Conservation (phyloP, 2,797 vertebrate genomes). For the Nyctibius grandis region DNA sequence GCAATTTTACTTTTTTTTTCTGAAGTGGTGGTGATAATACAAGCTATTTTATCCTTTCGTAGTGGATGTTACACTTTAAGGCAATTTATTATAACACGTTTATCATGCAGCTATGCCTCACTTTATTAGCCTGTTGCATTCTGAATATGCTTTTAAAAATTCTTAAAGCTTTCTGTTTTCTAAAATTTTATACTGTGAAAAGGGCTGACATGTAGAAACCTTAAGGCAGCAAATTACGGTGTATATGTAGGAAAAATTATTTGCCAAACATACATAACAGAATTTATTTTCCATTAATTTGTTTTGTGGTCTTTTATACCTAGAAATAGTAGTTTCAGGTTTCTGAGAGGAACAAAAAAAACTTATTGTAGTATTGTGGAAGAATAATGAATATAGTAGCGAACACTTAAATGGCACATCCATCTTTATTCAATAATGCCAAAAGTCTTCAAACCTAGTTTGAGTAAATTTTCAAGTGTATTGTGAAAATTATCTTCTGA, state of each 20-base stretch:
- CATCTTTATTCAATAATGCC: background rate
- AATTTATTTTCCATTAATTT: background rate
- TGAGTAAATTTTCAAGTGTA: background rate
- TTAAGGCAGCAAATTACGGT: background rate
- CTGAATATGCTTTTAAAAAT: background rate
- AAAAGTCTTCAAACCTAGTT: background rate
- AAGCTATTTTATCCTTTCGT: background rate
- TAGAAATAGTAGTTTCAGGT: background rate
- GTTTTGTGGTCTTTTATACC: background rate
- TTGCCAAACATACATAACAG: background rate
- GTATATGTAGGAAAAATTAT: background rate
- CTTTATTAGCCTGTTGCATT: background rate
- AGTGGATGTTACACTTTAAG: background rate
- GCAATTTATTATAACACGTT: background rate
- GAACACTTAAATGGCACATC: background rate
- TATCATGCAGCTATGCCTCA: background rate
- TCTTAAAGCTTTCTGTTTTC: background rate
- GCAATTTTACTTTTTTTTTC: background rate
- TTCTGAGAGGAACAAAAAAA: background rate
- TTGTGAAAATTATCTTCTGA: background rate
- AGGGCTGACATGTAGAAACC: background rate
- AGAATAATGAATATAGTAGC: background rate
- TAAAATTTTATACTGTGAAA: background rate
- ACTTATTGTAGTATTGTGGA: background rate
- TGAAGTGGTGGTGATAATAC: background rate